phyloP scores from a whole-genome alignment of 1,140 invertebrate species.

The Drosophila ambigua region DNA sequence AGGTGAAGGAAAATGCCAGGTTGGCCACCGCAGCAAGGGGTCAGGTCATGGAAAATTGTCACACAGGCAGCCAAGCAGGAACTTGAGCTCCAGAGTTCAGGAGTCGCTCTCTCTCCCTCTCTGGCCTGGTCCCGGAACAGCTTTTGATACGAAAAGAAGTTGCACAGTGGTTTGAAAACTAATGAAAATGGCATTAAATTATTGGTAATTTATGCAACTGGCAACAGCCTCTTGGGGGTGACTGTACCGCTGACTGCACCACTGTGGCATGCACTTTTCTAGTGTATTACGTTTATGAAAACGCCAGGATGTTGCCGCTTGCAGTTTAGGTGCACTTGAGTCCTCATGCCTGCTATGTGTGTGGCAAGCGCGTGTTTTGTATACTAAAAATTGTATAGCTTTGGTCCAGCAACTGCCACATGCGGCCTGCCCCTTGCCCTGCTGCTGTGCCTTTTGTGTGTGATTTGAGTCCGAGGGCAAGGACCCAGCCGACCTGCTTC shows the following conservation, averaged over 20 bases:
- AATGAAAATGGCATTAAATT: conserved; percentile 6
- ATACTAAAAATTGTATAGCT: conserved; percentile 61
- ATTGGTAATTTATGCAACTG: too few relatives aligned
- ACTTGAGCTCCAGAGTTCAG: conserved; percentile 63
- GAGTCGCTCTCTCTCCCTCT: conserved; percentile 50
- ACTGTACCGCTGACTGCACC: too few relatives aligned
- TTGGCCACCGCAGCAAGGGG: conserved; percentile 24
- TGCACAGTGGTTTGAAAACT: conserved; percentile 39
- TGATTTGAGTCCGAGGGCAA: conserved; percentile 63
- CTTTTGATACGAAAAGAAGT: conserved; percentile 64
- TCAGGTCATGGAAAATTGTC: conserved; percentile 75
- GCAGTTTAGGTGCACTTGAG: conserved; percentile 78
- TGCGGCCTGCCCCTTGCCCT: conserved; percentile 21
- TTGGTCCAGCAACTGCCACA: conserved; percentile 42
- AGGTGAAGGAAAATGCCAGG: background rate
- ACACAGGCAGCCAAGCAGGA: conserved; percentile 43
- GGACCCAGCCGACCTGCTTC: conserved; percentile 48
- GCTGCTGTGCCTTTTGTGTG: conserved; percentile 14
- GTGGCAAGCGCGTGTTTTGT: conserved; percentile 66
- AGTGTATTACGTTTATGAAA: conserved; percentile 69
- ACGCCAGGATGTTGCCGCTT: conserved; percentile 74
- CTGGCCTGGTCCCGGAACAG: conserved; percentile 12
- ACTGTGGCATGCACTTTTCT: conserved; percentile 1
- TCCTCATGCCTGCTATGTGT: conserved; percentile 14
- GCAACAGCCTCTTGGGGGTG: too few relatives aligned